Percentiles rank a stretch among this genome's conserved stretches.
These are phyloP conservation scores for Anniella stebbinsi DNA, from an alignment of 2,797 vertebrate genomes.

Conservation along the genomic window DNA sequence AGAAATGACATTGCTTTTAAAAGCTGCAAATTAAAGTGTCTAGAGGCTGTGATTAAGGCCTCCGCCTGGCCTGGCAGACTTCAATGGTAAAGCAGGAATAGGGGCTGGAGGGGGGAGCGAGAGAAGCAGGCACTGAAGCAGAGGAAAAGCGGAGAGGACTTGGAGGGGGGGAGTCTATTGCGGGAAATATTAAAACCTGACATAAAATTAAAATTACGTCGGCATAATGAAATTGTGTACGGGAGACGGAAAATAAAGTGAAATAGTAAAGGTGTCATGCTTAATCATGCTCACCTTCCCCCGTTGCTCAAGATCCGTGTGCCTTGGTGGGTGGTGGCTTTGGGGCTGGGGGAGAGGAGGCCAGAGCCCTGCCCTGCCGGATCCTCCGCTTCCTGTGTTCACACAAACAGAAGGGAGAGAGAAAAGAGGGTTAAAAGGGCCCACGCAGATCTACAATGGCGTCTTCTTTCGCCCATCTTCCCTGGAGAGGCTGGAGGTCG, in stretches of 20 bases:
- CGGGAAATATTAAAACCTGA: constrained; percentile 15
- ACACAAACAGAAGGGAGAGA: not conserved
- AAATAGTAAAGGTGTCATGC: not conserved
- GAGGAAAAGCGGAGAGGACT: not conserved
- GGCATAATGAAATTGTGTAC: constrained; percentile 32
- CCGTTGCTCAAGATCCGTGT: no score
- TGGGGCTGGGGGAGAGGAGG: not conserved
- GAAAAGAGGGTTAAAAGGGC: not conserved
- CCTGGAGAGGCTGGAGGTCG: no score
- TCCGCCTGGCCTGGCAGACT: constrained; percentile 29
- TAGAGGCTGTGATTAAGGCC: constrained; percentile 38
- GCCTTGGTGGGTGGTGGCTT: not conserved
- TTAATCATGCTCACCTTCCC: not conserved
- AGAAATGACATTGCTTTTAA: constrained; percentile 33
- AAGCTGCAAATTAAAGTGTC: constrained; percentile 42
- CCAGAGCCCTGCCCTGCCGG: not conserved
- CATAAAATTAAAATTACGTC: constrained; percentile 4
- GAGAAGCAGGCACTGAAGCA: not conserved
- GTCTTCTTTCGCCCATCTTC: not conserved
- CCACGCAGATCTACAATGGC: not conserved
- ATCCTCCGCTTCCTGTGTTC: not conserved
- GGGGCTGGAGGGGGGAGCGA: no score
- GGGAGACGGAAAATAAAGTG: not conserved
- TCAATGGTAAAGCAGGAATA: not conserved
- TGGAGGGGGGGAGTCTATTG: not conserved